Percentiles rank a stretch among this genome's conserved stretches.
These are phyloP conservation scores for Mimumesa dahlbomi DNA, from an alignment of 2,888 invertebrate species.

Conservation along the genomic window DNA sequence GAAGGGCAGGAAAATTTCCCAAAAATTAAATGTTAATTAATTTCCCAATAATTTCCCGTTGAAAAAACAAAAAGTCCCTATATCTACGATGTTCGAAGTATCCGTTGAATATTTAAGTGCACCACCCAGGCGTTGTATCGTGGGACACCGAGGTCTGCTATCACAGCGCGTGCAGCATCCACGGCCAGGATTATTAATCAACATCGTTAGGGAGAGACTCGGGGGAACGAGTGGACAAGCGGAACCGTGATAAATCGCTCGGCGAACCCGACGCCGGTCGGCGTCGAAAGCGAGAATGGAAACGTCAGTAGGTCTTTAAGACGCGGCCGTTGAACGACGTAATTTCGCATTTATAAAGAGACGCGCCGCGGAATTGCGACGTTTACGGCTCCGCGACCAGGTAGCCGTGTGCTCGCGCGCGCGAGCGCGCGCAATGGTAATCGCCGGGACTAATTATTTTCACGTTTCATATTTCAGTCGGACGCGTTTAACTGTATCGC, in stretches of 20 bases:
- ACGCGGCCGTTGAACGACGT: background rate
- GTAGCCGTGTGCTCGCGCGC: constrained; percentile 3
- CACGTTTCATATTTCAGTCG: constrained; percentile 27
- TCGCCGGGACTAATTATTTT: constrained; percentile 37
- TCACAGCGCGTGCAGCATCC: constrained; percentile 58
- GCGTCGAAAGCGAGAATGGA: constrained; percentile 58
- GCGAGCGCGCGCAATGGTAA: constrained; percentile 21
- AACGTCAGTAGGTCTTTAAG: constrained; percentile 31
- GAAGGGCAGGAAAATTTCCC: no score
- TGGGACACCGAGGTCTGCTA: constrained; percentile 58
- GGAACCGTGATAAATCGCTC: constrained; percentile 67
- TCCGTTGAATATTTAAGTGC: constrained; percentile 66
- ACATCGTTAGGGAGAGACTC: constrained; percentile 54
- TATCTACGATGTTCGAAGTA: no score
- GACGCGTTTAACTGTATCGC: constrained; percentile 11
- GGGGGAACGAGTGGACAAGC: constrained; percentile 54
- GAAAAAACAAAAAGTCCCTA: no score
- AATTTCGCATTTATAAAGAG: constrained; percentile 14
- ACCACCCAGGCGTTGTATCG: constrained; percentile 68
- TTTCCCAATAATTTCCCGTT: no score
- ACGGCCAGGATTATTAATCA: constrained; percentile 70
- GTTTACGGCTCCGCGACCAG: constrained; percentile 6
- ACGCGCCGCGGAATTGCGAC: background rate
- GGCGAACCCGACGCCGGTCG: constrained; percentile 51
- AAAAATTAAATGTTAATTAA: no score